Conservation (phyloP, 2,113 vertebrate species). For the Hyperopisus bebe region DNA sequence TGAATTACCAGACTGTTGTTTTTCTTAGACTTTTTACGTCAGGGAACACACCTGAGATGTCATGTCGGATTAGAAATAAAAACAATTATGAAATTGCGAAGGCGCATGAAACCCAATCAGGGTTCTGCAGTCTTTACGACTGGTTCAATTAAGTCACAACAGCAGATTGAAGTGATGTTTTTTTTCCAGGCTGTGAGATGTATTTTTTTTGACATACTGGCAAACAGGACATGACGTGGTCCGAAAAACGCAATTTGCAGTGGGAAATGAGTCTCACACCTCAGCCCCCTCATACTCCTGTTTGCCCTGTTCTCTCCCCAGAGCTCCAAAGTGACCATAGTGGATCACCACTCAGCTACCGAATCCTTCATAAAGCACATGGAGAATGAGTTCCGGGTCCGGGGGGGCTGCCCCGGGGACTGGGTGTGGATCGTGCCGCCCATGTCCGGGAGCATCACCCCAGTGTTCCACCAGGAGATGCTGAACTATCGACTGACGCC, state of each 20-base stretch:
- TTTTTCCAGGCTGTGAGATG: too few species aligned
- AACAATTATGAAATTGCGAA: background rate
- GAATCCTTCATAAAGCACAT: slow-evolving; percentile 99
- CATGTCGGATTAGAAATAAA: background rate
- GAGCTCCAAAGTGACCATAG: slow-evolving; percentile 94
- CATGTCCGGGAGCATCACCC: slow-evolving; percentile 95
- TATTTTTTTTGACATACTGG: background rate
- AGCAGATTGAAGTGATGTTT: background rate
- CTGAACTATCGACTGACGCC: slow-evolving; percentile 94
- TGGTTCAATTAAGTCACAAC: background rate
- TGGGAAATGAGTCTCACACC: background rate
- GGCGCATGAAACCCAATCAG: background rate
- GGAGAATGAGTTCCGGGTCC: slow-evolving; percentile 89
- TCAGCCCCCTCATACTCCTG: background rate
- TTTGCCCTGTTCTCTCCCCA: slow-evolving; percentile 35
- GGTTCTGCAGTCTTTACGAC: background rate
- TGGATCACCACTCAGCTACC: slow-evolving; percentile 94
- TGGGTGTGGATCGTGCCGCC: slow-evolving; percentile 99
- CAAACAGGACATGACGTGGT: background rate
- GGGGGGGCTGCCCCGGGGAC: slow-evolving; percentile 90
- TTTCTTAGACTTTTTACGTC: background rate
- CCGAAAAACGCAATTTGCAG: background rate
- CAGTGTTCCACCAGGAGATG: slow-evolving; percentile 98
- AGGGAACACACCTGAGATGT: background rate
- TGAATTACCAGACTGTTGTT: background rate